Evolutionary conservation across 2,113 vertebrate species (phyloP).

Genomic region (Carassius gibelio): DNA sequence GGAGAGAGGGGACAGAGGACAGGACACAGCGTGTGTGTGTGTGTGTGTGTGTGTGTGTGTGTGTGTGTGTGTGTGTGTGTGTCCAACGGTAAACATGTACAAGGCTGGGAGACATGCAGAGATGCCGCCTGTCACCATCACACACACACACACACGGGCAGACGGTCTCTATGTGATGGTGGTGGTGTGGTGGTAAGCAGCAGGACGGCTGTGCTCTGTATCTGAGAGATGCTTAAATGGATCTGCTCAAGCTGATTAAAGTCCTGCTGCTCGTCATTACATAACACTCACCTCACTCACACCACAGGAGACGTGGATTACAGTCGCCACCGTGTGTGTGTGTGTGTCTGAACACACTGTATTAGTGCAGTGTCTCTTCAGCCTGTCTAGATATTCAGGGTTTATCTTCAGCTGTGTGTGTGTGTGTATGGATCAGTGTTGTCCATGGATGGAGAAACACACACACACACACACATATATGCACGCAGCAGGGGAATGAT

Average conservation of each 20-base stretch:
- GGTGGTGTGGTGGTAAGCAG: constrained; percentile 26
- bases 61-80: constrained; percentile 29
- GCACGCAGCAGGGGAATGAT: constrained; percentile 47
- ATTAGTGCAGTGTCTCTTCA: constrained; percentile 31
- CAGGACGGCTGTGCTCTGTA: constrained; percentile 17
- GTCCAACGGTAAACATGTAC: constrained; percentile 48
- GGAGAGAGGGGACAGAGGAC: constrained; percentile 34
- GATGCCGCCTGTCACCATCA: constrained; percentile 43
- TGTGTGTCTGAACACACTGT: constrained; percentile 12
- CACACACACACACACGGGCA: constrained; percentile 21
- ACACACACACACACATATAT: constrained; percentile 3
- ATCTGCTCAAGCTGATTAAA: constrained; percentile 53
- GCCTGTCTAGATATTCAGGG: constrained; percentile 57
- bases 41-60: constrained; percentile 4
- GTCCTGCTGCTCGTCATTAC: constrained; percentile 52
- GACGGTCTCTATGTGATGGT: constrained; percentile 30
- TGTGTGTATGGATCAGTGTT: neutral
- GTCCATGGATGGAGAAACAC: neutral
- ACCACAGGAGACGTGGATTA: constrained; percentile 40
- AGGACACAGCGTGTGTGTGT: constrained; percentile 18
- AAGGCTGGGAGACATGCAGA: constrained; percentile 45
- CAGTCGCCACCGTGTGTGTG: neutral
- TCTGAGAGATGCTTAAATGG: constrained; percentile 41
- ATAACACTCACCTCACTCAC: constrained; percentile 48
- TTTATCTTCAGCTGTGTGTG: constrained; percentile 50